Evolutionary conservation across 37 sponge, comb jelly and placozoan genomes (phyloP).

Genomic region (Petrosia ficiformis): DNA sequence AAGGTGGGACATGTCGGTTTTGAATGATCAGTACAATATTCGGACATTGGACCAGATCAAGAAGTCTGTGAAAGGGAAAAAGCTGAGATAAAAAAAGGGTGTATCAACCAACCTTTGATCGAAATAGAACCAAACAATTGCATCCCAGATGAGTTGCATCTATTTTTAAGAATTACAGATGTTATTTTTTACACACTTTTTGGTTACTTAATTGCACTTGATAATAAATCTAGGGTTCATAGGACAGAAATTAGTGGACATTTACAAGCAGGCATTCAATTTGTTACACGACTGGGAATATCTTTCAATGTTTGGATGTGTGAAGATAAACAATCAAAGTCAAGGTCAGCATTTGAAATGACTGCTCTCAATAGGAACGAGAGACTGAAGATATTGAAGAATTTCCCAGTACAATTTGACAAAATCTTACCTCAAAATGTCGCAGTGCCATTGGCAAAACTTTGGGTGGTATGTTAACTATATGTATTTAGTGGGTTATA

Average conservation of each 20-base stretch:
- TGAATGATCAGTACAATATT: not conserved
- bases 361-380: too few species aligned
- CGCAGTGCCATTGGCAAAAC: too few species aligned
- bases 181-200: not conserved
- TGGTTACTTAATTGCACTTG: not conserved
- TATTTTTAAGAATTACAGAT: slow-evolving; percentile 8
- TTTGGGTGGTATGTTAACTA: too few species aligned
- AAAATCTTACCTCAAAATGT: too few species aligned
- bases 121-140: not conserved
- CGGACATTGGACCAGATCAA: not conserved
- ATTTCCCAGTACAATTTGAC: too few species aligned
- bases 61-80: not conserved
- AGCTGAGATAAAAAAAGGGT: not conserved
- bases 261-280: too few species aligned
- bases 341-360: too few species aligned
- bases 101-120: not conserved
- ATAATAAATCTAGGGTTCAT: not conserved
- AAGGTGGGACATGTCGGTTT: not conserved
- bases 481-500: too few species aligned
- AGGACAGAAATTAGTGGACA: not conserved
- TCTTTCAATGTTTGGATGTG: too few species aligned
- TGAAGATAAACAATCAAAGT: too few species aligned
- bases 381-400: too few species aligned
- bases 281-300: too few species aligned
- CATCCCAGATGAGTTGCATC: slow-evolving; percentile 18